Base-by-base conservation (phyloP, 2,113 vertebrate species). In the Okapia johnstoni region DNA sequence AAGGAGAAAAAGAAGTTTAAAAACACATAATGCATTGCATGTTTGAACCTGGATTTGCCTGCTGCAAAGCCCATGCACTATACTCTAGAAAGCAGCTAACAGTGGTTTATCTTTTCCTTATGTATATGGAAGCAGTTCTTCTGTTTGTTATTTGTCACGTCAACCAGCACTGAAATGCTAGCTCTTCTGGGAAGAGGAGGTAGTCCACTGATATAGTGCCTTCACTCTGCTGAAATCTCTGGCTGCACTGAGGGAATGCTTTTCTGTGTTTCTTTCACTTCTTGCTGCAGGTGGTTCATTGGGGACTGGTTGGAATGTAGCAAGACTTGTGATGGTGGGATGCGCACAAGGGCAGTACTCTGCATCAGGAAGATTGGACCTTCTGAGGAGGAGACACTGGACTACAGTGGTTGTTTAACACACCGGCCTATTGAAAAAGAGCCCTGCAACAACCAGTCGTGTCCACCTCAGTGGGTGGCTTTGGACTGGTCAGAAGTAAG, bases 401-500 rank as follows among this genome's bases (percentile, higher is more conserved):
- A 99, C 89, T 99, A 99, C 98, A 99, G 98, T 94, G 99, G 98
- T 98, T 99, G 99, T 96, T 99, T 99, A 96, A 99, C 99, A 73
- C 99, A 99, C 92, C 98, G 99, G 21, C 99, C 99, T 21, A 97
- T 99, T 40, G 99, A 99, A 92, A 99, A 98, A 86, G 99, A 99
- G 98, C 97, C 99, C 63, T 99, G 99, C 98, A 99, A 99, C 98
- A 99, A 99, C 96, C 99, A 99, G 98, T 99, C 99, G 81, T 99
- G 99, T 96, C 99, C 99, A 6, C 99, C 99, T 2, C 99, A 99
- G 96, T 99, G 99, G 99, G 99, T 99, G 55, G 99, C 99, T 87
- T 98, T 99, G 99, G 99, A 99, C 96, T 99, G 99, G 99, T 99
- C 99, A 48, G 99, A 99, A 99, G 99, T 99, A 97, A 99, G 99